phyloP scores from a whole-genome alignment of 2,113 vertebrate species.

The Pholis gunnellus region DNA sequence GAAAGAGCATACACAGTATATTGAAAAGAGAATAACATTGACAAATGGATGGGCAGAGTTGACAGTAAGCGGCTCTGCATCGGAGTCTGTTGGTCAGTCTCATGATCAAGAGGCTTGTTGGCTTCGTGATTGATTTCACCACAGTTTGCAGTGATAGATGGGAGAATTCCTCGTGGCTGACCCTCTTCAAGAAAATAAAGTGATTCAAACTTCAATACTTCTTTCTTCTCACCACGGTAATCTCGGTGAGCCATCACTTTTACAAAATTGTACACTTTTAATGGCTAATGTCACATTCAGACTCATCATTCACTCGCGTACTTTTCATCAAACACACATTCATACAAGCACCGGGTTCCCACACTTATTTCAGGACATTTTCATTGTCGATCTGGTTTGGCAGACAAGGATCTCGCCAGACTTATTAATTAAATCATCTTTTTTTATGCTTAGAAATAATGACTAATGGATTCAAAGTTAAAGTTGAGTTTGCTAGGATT shows the following conservation, averaged over 20 bases:
- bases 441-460: no score
- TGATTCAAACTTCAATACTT: constrained; percentile 25
- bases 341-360: neutral
- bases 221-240: neutral
- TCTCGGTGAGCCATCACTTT: constrained; percentile 62
- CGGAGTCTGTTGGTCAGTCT: constrained; percentile 15
- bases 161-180: constrained; percentile 17
- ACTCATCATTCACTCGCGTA: constrained; percentile 13
- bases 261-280: constrained; percentile 36
- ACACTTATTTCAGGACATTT: neutral
- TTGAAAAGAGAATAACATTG: constrained; percentile 73
- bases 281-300: constrained; percentile 38
- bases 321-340: constrained; percentile 1
- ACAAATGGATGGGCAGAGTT: constrained; percentile 47
- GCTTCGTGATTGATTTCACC: constrained; percentile 23
- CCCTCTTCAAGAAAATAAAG: constrained; percentile 19
- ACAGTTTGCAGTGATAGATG: constrained; percentile 46
- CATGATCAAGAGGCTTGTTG: constrained; percentile 18
- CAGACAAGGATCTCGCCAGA: neutral
- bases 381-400: neutral
- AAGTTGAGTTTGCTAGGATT: no score
- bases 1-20: constrained; percentile 68
- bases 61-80: constrained; percentile 26
- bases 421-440: neutral
- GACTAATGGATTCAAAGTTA: no score